phyloP scores from a whole-genome alignment of 2,797 vertebrate species.

The Labeo calbasu region DNA sequence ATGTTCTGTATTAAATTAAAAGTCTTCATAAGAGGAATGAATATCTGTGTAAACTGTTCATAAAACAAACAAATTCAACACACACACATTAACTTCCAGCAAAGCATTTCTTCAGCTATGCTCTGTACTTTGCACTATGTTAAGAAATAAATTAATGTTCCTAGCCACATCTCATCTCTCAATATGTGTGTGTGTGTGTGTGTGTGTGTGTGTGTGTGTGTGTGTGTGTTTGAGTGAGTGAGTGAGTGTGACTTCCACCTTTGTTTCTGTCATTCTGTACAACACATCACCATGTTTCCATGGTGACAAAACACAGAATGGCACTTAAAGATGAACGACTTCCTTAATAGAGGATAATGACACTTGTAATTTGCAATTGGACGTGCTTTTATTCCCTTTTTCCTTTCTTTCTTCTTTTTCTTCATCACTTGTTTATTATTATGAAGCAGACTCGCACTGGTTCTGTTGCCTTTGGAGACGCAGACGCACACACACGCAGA shows the following conservation, averaged over 20 bases:
- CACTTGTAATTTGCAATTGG: slow-evolving; percentile 44
- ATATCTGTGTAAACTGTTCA: not conserved
- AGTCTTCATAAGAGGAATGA: not conserved
- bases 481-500: not conserved
- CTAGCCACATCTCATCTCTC: not conserved
- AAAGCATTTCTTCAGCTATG: not conserved
- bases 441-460: slow-evolving; percentile 53
- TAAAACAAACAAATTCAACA: not conserved
- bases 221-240: too few species aligned
- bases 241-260: not conserved
- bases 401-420: slow-evolving; percentile 45
- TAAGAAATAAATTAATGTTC: not conserved
- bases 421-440: slow-evolving; percentile 67
- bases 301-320: slow-evolving; percentile 30
- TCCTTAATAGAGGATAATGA: slow-evolving; percentile 59
- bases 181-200: not conserved
- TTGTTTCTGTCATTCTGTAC: slow-evolving; percentile 19
- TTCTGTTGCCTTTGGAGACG: slow-evolving; percentile 8
- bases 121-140: not conserved
- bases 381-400: slow-evolving; percentile 23
- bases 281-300: slow-evolving; percentile 40
- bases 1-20: not conserved
- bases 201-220: too few species aligned
- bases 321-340: slow-evolving; percentile 59
- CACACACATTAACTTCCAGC: not conserved